These are phyloP conservation scores for Sclerodermus sp. DNA, from an alignment of 2,888 invertebrate species.

Conservation along the genomic window DNA sequence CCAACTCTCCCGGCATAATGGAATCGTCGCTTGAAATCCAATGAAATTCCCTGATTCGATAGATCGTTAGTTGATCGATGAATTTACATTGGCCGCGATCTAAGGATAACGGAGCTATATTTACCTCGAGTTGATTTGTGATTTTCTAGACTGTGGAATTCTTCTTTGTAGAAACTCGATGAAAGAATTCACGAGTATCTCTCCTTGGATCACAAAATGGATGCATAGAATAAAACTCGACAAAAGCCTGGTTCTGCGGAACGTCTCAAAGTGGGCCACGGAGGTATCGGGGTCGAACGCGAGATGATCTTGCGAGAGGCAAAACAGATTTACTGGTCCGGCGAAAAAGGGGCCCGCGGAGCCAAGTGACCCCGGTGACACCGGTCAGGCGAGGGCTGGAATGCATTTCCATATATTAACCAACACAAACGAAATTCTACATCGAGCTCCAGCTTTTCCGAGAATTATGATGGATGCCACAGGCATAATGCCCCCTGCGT, in stretches of 20 bases:
- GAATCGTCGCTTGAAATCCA: slow-evolving; percentile 3
- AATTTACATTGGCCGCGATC: too few relatives aligned
- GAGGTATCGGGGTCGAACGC: slow-evolving; percentile 27
- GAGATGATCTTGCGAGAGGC: slow-evolving; percentile 31
- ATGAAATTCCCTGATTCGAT: too few relatives aligned
- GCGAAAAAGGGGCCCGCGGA: slow-evolving; percentile 25
- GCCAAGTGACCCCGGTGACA: slow-evolving; percentile 38
- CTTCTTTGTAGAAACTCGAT: too few relatives aligned
- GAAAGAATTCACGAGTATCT: too few relatives aligned
- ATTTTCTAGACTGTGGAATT: too few relatives aligned
- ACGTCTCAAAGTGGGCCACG: slow-evolving; percentile 35
- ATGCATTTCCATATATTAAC: slow-evolving; percentile 44
- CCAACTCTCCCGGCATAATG: too few relatives aligned
- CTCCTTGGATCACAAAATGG: too few relatives aligned
- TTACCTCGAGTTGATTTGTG: too few relatives aligned
- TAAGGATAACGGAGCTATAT: too few relatives aligned
- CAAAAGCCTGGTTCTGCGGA: neutral
- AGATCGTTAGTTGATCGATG: too few relatives aligned
- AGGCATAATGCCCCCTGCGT: slow-evolving; percentile 9
- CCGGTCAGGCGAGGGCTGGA: slow-evolving; percentile 29
- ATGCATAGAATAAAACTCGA: too few relatives aligned
- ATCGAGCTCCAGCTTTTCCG: slow-evolving; percentile 20
- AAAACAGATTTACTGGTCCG: slow-evolving; percentile 42
- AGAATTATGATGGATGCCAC: slow-evolving; percentile 33
- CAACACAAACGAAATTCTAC: slow-evolving; percentile 14